Evolutionary conservation across 2,113 vertebrate genomes (phyloP).

Genomic region (Silurus glanis): DNA sequence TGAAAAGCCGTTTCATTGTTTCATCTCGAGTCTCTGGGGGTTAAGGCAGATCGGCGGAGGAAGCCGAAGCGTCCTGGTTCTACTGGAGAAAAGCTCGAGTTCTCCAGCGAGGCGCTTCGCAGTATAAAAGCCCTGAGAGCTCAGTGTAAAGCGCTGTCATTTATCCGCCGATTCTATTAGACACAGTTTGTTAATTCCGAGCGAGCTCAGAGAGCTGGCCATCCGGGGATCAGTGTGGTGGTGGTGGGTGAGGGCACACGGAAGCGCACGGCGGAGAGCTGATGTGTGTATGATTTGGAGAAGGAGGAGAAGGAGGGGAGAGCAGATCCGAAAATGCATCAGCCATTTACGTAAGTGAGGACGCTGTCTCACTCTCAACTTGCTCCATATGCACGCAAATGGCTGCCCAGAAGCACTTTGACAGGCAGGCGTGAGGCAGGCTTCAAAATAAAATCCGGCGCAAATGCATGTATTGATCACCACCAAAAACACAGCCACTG

Average conservation of each 20-base stretch:
- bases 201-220: neutral
- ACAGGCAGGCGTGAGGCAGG: slow-evolving; percentile 55
- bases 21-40: slow-evolving; percentile 76
- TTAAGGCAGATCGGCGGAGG: slow-evolving; percentile 65
- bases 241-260: slow-evolving; percentile 44
- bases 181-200: neutral
- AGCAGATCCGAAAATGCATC: slow-evolving; percentile 76
- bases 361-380: slow-evolving; percentile 69
- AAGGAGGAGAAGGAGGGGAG: slow-evolving; percentile 50
- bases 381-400: slow-evolving; percentile 79
- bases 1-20: slow-evolving; percentile 76
- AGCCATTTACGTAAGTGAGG: slow-evolving; percentile 78
- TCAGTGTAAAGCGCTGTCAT: neutral
- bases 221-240: slow-evolving; percentile 18
- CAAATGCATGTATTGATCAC: slow-evolving; percentile 55
- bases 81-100: slow-evolving; percentile 23
- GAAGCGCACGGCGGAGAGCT: slow-evolving; percentile 51
- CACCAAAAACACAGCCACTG: slow-evolving; percentile 47
- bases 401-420: slow-evolving; percentile 67
- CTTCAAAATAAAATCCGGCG: slow-evolving; percentile 51
- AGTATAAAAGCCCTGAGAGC: neutral
- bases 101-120: slow-evolving; percentile 32
- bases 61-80: slow-evolving; percentile 56
- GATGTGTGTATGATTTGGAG: slow-evolving; percentile 72
- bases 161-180: neutral